Percentiles rank a stretch among this genome's conserved stretches.
Conservation (phyloP, 2,113 vertebrate genomes). For the Forbesichthys agassizii region DNA sequence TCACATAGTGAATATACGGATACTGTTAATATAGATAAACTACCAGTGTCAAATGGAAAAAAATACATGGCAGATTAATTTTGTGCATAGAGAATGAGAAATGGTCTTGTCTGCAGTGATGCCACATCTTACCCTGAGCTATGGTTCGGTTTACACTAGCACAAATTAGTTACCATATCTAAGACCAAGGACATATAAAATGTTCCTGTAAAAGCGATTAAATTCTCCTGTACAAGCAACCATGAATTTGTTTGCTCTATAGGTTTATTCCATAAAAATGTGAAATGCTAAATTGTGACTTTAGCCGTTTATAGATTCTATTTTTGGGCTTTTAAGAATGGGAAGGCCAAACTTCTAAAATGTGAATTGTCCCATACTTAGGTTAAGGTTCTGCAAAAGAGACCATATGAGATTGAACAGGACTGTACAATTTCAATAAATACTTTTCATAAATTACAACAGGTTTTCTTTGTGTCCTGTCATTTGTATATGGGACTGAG, state of each 20-base stretch:
- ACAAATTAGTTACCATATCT: background rate
- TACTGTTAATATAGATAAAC: conserved; percentile 64
- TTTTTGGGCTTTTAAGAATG: conserved; percentile 69
- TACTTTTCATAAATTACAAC: conserved; percentile 76
- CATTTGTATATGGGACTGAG: no score
- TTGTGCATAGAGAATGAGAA: conserved; percentile 2
- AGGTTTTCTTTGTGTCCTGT: no score
- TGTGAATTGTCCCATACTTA: conserved; percentile 71
- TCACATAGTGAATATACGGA: conserved; percentile 60
- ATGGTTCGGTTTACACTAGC: conserved; percentile 28
- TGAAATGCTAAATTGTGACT: conserved; percentile 44
- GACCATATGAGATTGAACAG: conserved; percentile 69
- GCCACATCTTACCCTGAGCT: background rate
- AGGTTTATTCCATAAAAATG: background rate
- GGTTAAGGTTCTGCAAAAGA: conserved; percentile 71
- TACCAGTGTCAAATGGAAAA: conserved; percentile 19
- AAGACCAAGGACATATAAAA: conserved; percentile 18
- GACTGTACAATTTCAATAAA: conserved; percentile 84
- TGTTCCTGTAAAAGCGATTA: conserved; percentile 20
- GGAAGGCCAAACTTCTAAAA: conserved; percentile 59
- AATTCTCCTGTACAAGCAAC: no score
- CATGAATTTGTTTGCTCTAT: conserved; percentile 11
- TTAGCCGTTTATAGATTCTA: conserved; percentile 73
- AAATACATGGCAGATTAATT: conserved; percentile 45
- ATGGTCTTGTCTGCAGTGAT: no score